Evolutionary conservation across 2,113 vertebrate genomes (phyloP).

Genomic region (Lophochroa leadbeateri): DNA sequence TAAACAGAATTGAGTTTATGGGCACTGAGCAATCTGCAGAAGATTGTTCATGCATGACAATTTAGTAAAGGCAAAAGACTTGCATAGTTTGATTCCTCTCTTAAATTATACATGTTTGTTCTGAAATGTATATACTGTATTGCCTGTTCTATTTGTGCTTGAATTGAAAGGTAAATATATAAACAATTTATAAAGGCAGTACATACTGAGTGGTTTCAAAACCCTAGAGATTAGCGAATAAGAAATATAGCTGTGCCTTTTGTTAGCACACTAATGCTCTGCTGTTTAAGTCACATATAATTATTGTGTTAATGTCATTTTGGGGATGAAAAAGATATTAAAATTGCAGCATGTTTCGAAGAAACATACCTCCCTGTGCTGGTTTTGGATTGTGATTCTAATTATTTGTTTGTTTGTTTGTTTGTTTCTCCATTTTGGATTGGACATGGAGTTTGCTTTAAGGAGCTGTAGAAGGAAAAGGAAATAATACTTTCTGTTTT

Average conservation of each 20-base stretch:
- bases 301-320: neutral
- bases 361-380: neutral
- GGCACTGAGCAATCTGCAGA: neutral
- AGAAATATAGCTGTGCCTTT: constrained; percentile 2
- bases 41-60: neutral
- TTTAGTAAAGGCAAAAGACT: neutral
- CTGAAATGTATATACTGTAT: constrained; percentile 17
- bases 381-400: neutral
- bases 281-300: neutral
- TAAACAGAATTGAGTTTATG: neutral
- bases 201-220: constrained; percentile 13
- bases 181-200: constrained; percentile 40
- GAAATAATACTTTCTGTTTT: neutral
- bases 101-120: constrained; percentile 16
- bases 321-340: neutral
- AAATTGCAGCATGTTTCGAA: neutral
- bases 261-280: neutral
- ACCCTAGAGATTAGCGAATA: constrained; percentile 3
- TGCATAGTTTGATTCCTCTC: neutral
- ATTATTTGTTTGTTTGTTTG: neutral
- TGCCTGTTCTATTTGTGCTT: constrained; percentile 29
- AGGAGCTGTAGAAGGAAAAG: neutral
- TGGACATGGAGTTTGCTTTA: neutral
- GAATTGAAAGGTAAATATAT: constrained; percentile 37
- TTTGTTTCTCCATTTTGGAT: neutral